Conservation (phyloP, 1,140 invertebrate genomes). For the Calephelis virginiensis region DNA sequence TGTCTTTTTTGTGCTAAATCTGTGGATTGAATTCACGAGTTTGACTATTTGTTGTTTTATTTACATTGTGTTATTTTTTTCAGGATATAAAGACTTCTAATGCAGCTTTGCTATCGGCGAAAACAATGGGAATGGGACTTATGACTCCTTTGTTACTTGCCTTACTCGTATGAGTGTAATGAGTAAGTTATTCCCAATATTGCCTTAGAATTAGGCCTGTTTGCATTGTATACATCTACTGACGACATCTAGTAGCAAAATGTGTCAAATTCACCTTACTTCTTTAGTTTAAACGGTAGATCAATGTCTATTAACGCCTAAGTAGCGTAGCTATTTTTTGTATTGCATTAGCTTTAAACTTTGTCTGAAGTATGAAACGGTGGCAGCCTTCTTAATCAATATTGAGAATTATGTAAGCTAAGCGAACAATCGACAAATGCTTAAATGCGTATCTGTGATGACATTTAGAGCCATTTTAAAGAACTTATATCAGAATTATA, state of each 20-base stretch:
- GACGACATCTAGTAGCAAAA: too few relatives aligned
- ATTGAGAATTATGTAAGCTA: background rate
- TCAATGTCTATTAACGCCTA: background rate
- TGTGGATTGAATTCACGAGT: too few relatives aligned
- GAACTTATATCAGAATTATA: constrained; percentile 1
- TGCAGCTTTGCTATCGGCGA: background rate
- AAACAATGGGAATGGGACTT: constrained; percentile 5
- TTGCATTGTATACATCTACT: too few relatives aligned
- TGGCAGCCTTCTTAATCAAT: constrained; percentile 4
- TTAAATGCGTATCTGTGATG: constrained; percentile 15
- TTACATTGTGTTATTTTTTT: background rate
- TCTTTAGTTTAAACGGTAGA: background rate
- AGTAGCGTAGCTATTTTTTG: background rate
- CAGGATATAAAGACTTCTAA: background rate
- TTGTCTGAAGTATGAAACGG: background rate
- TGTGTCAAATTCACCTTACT: too few relatives aligned
- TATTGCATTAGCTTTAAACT: background rate
- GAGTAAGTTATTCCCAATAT: constrained; percentile 1
- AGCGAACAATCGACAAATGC: constrained; percentile 4
- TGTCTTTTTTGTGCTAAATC: too few relatives aligned
- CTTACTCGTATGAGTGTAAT: constrained; percentile 4
- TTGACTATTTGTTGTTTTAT: too few relatives aligned
- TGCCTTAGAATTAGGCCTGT: background rate
- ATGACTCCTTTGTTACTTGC: background rate
- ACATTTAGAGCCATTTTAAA: constrained; percentile 12